These are phyloP conservation scores for Rhabdomys dilectus DNA, from an alignment of 2,113 vertebrate genomes.

Conservation along the genomic window DNA sequence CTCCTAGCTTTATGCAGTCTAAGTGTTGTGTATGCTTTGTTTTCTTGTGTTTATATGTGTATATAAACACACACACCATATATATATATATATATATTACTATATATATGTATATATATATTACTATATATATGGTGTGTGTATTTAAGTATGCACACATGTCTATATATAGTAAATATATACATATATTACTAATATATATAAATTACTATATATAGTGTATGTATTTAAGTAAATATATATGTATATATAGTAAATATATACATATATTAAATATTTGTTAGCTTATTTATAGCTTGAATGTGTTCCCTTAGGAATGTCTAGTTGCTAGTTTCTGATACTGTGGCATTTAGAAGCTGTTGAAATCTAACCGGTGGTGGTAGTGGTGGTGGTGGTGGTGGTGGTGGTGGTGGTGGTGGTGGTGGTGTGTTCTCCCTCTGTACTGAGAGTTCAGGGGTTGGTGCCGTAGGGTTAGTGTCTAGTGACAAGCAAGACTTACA, in stretches of 20 bases:
- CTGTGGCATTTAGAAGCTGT: not conserved
- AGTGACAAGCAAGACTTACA: not conserved
- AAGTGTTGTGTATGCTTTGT: not conserved
- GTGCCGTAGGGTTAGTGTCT: not conserved
- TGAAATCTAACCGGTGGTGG: not conserved
- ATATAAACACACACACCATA: too few species aligned
- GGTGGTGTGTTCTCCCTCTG: not conserved
- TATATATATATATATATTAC: too few species aligned
- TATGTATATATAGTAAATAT: not conserved
- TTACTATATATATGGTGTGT: not conserved
- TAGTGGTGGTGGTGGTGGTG: accelerated
- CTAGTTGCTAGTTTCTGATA: not conserved
- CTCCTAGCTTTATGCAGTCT: not conserved
- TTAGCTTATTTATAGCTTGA: not conserved
- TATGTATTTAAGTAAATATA: not conserved
- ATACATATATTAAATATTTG: not conserved
- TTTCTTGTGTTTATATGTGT: not conserved
- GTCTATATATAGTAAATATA: not conserved
- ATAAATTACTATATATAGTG: not conserved
- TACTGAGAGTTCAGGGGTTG: not conserved
- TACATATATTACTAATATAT: not conserved
- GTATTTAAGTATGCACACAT: not conserved
- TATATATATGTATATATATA: too few species aligned
- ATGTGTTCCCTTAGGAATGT: not conserved
- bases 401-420: too few species aligned